Evolutionary conservation across 1,140 invertebrate species (phyloP), one percentile per base, ranked within the genome.

Genomic region (Aphidius ervi): DNA sequence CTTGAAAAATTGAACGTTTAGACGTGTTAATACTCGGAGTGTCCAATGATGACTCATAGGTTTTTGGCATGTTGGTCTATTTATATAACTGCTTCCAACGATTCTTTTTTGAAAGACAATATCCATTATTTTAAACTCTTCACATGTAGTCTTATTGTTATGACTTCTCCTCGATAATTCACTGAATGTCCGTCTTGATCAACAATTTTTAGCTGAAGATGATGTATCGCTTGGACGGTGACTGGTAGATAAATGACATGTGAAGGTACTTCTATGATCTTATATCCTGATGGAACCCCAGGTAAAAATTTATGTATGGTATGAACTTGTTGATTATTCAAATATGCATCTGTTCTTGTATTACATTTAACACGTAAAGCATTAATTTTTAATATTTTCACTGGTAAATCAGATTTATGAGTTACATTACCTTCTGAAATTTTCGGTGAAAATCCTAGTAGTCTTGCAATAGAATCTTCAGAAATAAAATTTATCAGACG

Each of bases 1-100:
- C 46, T 40, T 58, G 9, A 50, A 39, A 31, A 48, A 58, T 40
- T 40, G 37, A 9, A 40, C 5, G 46, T 57, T 57, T 46, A 16
- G 31, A 46, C 8, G 23, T 57, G 47, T 58, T 31, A 58, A 9
- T 39, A 7, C n/a, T 43, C 6, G 42, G 56, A 49, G 16, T 16
- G 46, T 9, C 49, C 1, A 9, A 42, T 9, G 16, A 40, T 6
- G 47, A 58, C 56, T 58, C 3, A 31, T 50, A 1, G n/a, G 6
- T 20, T 50, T 20, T 9, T 4, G 23, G 23, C 9, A 47, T 47
- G 9, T 9, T n/a, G 1, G 9, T n/a, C 10, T 5, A 47, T 20
- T 47, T 47, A 9, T 37, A 50, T 50, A 37, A 50, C 5, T 50
- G 4, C 23, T 10, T 6, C 16, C 48, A 31, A 1, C 37, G 3